These are phyloP conservation scores for Sitodiplosis mosellana DNA, from an alignment of 1,140 invertebrate genomes.

Conservation along the genomic window DNA sequence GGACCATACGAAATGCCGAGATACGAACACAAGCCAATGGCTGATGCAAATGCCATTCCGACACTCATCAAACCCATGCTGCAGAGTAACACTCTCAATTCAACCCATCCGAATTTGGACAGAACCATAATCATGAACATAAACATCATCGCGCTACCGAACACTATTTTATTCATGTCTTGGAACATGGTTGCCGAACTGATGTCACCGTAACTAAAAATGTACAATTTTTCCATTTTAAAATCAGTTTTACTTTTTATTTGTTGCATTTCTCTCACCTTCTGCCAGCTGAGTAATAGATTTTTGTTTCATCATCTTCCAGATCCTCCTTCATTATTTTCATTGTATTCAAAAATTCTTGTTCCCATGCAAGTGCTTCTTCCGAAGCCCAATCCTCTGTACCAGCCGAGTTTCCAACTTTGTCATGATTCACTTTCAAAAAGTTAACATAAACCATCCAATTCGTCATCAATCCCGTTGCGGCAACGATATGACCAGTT, in stretches of 20 bases:
- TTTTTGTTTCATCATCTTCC: conserved; percentile 19
- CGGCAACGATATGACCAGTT: conserved; percentile 39
- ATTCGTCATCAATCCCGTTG: conserved; percentile 37
- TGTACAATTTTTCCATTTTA: conserved; percentile 1
- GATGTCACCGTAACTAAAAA: conserved; percentile 45
- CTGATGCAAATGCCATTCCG: conserved; percentile 54
- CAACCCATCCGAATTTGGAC: conserved; percentile 55
- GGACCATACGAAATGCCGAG: conserved; percentile 47
- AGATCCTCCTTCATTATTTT: conserved; percentile 20
- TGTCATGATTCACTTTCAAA: conserved; percentile 38
- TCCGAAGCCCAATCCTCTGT: conserved; percentile 52
- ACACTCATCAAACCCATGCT: conserved; percentile 48
- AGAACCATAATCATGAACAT: conserved; percentile 52
- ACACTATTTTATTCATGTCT: conserved; percentile 47
- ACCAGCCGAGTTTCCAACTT: conserved; percentile 45
- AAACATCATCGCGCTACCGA: conserved; percentile 51
- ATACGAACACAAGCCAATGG: conserved; percentile 52
- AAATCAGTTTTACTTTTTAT: too few species aligned
- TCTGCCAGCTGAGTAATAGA: conserved; percentile 44
- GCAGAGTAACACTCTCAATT: conserved; percentile 45
- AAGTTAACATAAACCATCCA: conserved; percentile 50
- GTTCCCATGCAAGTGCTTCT: conserved; percentile 44
- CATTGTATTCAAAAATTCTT: conserved; percentile 33
- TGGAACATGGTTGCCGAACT: conserved; percentile 45
- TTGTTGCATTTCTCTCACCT: too few species aligned